Evolutionary conservation across 2,888 invertebrate genomes (phyloP).

Genomic region (Microplitis manilae): DNA sequence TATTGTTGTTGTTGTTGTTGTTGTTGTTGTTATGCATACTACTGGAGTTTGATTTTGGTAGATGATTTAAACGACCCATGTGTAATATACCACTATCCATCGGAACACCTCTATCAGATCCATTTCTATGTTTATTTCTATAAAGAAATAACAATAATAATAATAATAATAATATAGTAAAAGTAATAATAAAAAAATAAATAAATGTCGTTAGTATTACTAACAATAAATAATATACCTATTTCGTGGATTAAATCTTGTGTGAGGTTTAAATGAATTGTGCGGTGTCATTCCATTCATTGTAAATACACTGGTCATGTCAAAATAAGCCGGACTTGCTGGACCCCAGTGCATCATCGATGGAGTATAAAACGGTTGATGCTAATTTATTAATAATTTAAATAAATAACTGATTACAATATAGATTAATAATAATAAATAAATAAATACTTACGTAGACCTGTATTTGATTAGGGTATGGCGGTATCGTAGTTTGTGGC

Average conservation of each 20-base stretch:
- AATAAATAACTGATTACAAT: constrained; percentile 1
- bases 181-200: no score
- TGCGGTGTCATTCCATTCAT: constrained; percentile 83
- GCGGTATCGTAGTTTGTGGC: constrained; percentile 75
- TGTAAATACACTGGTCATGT: constrained; percentile 81
- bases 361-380: constrained; percentile 78
- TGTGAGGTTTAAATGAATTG: constrained; percentile 76
- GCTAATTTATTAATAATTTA: constrained; percentile 65
- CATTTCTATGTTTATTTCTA: constrained; percentile 69
- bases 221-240: constrained; percentile 57
- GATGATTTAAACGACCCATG: constrained; percentile 64
- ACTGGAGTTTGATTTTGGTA: constrained; percentile 50
- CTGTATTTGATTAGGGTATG: constrained; percentile 77
- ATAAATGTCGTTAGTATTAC: no score
- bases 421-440: constrained; percentile 43
- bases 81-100: constrained; percentile 59
- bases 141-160: background rate
- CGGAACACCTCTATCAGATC: constrained; percentile 62
- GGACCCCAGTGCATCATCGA: constrained; percentile 76
- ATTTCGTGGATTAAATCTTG: constrained; percentile 70
- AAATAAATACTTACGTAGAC: constrained; percentile 76
- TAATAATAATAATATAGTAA: no score
- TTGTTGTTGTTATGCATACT: background rate
- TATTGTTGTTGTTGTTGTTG: constrained; percentile 42
- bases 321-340: constrained; percentile 75